These are phyloP conservation scores for Sesia bembeciformis DNA, from an alignment of 2,888 invertebrate species.

Conservation along the genomic window DNA sequence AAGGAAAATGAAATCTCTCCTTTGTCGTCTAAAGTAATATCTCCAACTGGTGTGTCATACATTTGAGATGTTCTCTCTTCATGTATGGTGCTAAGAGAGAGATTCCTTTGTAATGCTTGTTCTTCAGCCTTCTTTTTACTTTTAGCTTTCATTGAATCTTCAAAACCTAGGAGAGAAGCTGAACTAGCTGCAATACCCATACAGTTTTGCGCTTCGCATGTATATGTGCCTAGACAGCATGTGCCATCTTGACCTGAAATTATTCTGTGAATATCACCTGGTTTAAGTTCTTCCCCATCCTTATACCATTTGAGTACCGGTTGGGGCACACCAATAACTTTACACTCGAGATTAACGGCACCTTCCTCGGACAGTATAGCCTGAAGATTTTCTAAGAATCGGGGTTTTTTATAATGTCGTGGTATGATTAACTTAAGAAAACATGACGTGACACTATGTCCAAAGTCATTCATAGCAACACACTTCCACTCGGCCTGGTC, in stretches of 20 bases:
- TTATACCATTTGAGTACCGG: constrained; percentile 94
- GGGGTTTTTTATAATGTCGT: constrained; percentile 90
- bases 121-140: constrained; percentile 70
- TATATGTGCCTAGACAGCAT: constrained; percentile 91
- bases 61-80: constrained; percentile 92
- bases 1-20: constrained; percentile 93
- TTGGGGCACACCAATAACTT: constrained; percentile 93
- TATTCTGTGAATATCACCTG: constrained; percentile 92
- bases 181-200: constrained; percentile 93
- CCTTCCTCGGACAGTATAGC: constrained; percentile 91
- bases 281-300: constrained; percentile 90
- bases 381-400: constrained; percentile 88
- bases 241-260: constrained; percentile 93
- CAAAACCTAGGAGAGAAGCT: constrained; percentile 89
- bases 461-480: constrained; percentile 90
- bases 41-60: constrained; percentile 87
- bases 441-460: constrained; percentile 90
- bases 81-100: constrained; percentile 92
- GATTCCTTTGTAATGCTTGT: constrained; percentile 78
- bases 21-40: constrained; percentile 85
- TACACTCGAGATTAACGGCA: constrained; percentile 93
- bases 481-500: constrained; percentile 96
- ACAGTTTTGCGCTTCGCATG: constrained; percentile 92
- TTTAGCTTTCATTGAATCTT: constrained; percentile 78
- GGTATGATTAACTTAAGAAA: constrained; percentile 89